Conservation (phyloP, 2,888 invertebrate species). For the Yponomeuta plumbellus region DNA sequence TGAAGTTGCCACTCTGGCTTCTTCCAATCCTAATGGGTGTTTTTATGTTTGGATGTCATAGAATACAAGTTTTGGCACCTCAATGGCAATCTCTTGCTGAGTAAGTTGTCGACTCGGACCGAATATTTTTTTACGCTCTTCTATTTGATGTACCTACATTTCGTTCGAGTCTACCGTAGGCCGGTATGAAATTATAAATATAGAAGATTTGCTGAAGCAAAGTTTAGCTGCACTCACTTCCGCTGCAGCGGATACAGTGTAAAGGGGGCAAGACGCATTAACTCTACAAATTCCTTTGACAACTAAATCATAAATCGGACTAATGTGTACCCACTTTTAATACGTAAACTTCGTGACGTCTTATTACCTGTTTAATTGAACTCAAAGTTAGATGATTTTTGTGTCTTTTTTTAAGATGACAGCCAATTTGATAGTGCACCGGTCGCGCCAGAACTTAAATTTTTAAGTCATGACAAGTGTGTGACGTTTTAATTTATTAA, state of each 20-base stretch:
- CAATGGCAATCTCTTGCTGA: no score
- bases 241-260: no score
- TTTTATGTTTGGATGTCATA: no score
- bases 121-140: no score
- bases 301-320: slow-evolving; percentile 44
- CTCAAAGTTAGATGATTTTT: background rate
- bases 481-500: slow-evolving; percentile 14
- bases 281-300: slow-evolving; percentile 45
- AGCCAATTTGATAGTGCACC: background rate
- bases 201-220: no score
- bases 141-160: no score
- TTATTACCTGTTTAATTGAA: background rate
- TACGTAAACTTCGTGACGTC: background rate
- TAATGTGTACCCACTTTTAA: slow-evolving; percentile 20
- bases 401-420: background rate
- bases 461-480: background rate
- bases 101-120: no score
- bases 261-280: slow-evolving; percentile 18
- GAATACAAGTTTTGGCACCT: no score
- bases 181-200: no score
- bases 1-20: background rate
- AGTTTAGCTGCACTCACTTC: no score
- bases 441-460: slow-evolving; percentile 6
- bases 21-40: background rate
- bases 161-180: no score